Base-by-base conservation (phyloP, 2,113 vertebrate species). In the Okapia johnstoni region DNA sequence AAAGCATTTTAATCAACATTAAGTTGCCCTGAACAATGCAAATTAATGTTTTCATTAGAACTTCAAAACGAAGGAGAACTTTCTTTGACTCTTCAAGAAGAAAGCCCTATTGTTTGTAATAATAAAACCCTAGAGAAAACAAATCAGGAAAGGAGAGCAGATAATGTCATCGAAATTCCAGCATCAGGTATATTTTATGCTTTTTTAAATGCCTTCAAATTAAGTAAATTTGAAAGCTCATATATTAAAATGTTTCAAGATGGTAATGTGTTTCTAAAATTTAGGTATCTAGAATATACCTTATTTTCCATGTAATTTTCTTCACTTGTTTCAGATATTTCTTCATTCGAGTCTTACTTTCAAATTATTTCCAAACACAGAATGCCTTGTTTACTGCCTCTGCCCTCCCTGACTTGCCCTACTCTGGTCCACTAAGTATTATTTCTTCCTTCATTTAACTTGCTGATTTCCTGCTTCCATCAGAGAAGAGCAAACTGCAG, bases 131-230 rank as follows among this genome's bases (percentile, higher is more conserved):
- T 0, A 85, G 96, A 98, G 81, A 88, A 96, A 36, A 94, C 58
- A 95, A n/a, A 36, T 60, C 90, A 93, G 48, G 95, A 98, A 73
- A 97, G 92, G 61, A 57, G 96, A 83, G 25, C 40, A 92, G 73
- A 95, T 73, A 73, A 89, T 79, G 21, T 98, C 76, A 58, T 98
- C 14, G 17, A 93, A 96, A 96, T 99, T 97, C 97, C 96, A 87
- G 98, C 98, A 92, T 98, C 99, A 98, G 99, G 99, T 99, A 98
- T 91, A 40, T 30, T 23, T 28, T 63, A 57, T 61, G 52, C 66
- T 84, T 94, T 96, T 95, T 95, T 87, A 81, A 86, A 92, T 93
- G 6, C 19, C 21, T 89, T 94, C 16, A 87, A 7, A 85, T 94
- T 94, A 90, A 84, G 54, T 92, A 70, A 85, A 83, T 84, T 63